Base-by-base conservation (phyloP, 1,140 invertebrate genomes). In the Drosophila mojavensis region DNA sequence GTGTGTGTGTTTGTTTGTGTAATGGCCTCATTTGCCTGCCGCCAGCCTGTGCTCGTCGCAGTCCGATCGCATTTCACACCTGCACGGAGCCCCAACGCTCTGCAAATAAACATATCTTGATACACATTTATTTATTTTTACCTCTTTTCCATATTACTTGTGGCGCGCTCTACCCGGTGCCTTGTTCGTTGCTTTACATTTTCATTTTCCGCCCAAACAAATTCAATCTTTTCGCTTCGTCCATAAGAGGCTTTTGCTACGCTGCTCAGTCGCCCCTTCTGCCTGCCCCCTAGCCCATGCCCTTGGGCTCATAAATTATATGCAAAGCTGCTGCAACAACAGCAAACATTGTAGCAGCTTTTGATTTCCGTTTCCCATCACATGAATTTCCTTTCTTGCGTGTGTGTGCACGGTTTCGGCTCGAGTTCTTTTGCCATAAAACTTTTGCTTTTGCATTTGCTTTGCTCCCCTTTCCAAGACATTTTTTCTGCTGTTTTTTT, bases 351-450 rank as follows among this genome's bases (percentile, higher is more conserved):
- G 84, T 84, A 65, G 80, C 84, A 77, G 84, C 84, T 89, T 89
- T 91, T 91, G 88, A 91, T 88, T 91, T 91, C 88, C 88, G 88
- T 91, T 91, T 91, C 88, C 88, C 88, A 91, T 86, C 78, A 75
- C 69, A 84, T 74, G 77, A 81, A 79, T 82, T 91, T 89, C 81
- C 85, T 78, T 84, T 81, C 67, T 78, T 78, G 81, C 71, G 68
- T 74, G 30, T 74, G 30, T 60, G 51, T 68, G 53, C 81, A 84
- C 76, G 81, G 81, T 86, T 88, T 82, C 17, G 65, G 68, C 62
- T 69, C 60, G 62, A 51, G 63, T 83, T 79, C 80, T 82, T 39
- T 45, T 50, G 70, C 63, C 72, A 65, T 85, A 72, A 56, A 85
- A 86, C 82, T 86, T 85, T 86, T 85, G 82, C 78, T 85, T 76